Base-by-base conservation (phyloP, 2,797 vertebrate genomes). In the Anguilla anguilla region DNA sequence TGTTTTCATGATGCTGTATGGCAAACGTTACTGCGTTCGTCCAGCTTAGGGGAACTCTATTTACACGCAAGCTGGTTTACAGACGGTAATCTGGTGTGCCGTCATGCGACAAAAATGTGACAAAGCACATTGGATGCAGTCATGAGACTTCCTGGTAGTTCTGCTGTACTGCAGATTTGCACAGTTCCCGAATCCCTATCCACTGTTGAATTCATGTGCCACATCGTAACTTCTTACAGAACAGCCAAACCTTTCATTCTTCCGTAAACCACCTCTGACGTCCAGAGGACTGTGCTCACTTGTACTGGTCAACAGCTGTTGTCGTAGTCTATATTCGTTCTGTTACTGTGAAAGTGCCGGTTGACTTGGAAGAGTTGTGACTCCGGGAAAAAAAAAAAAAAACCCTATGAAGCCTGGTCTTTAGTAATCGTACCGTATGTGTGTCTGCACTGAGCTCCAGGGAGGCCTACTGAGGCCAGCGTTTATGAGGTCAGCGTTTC, bases 331-430 rank as follows among this genome's bases (percentile, higher is more conserved):
- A 46, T 46, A 81, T 46, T 9, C 13, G 43, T 49, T 25, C 77
- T 82, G 79, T 51, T 25, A 82, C 79, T 51, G 79, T 82, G 79
- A 82, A 82, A 3, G 79, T 82, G 79, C 79, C 19, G 22, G 46
- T 82, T 81, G 77, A 51, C 22, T 82, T 82, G 43, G 39, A 49
- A 46, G 11, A 25, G 77, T 49, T n/a, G 79, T n/a, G 46, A 82
- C 25, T 46, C 43, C 19, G 43, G 46, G 51, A 49, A 25, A 82
- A 9, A 35, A n/a, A 9, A 35, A n/a, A n/a, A 43, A 43, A 43
- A 39, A 0, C 39, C 39, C 22, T 6, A 6, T 67, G 61, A 67
- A n/a, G 61, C 61, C 22, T 7, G 77, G 19, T 46, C 6, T 49
- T 46, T 2, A 2, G 3, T 22, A 82, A 51, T 0, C n/a, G 43